Percentiles rank a stretch among this genome's conserved stretches.
Evolutionary conservation across 2,113 vertebrate genomes (phyloP).

Genomic region (Gnathonemus echidnorhynchus): DNA sequence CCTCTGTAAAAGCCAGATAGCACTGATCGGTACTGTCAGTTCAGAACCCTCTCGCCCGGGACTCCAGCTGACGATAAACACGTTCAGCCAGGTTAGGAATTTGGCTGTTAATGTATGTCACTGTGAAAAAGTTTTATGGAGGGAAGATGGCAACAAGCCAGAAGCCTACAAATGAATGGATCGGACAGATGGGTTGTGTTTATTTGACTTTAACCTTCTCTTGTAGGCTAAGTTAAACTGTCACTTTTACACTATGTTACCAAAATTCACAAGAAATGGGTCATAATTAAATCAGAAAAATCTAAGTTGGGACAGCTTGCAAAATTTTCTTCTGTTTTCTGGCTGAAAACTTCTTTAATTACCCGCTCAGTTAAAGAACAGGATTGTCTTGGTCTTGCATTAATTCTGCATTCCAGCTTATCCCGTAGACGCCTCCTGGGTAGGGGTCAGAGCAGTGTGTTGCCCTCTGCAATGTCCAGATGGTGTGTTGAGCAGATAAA

Average conservation of each 20-base stretch:
- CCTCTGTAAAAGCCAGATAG: background rate
- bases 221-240: background rate
- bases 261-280: background rate
- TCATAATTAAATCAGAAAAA: background rate
- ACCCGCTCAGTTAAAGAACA: background rate
- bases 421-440: background rate
- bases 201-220: slow-evolving; percentile 1
- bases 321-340: background rate
- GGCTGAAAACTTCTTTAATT: background rate
- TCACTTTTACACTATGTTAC: background rate
- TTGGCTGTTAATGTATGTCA: background rate
- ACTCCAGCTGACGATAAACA: background rate
- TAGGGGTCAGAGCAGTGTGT: background rate
- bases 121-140: background rate
- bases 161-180: background rate
- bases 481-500: background rate
- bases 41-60: background rate
- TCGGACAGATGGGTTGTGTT: background rate
- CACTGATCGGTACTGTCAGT: background rate
- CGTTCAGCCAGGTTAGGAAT: background rate
- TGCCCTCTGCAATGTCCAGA: background rate
- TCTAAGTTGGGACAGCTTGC: background rate
- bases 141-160: background rate
- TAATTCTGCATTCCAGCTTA: background rate
- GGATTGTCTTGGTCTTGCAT: background rate